Conservation (phyloP, 2,113 vertebrate species). For the Prinia subflava region DNA sequence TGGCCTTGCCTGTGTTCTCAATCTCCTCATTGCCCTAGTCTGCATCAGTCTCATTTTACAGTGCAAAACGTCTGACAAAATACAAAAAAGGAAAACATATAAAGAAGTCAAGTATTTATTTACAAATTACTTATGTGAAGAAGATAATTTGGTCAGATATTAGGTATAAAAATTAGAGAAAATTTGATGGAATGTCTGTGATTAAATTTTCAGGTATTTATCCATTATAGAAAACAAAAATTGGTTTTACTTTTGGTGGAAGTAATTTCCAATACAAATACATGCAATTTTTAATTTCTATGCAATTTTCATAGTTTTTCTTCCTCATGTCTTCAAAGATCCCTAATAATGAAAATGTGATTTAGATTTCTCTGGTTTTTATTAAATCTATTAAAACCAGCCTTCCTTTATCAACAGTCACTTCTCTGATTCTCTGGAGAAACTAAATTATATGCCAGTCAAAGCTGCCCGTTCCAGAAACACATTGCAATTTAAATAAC, state of each 20-base stretch:
- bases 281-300: neutral
- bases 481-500: conserved; percentile 10
- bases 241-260: neutral
- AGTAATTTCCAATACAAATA: neutral
- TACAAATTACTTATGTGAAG: neutral
- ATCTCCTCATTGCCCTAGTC: neutral
- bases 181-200: neutral
- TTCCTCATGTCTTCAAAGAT: conserved; percentile 23
- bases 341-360: conserved; percentile 6
- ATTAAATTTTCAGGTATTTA: neutral
- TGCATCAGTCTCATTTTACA: neutral
- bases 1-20: neutral
- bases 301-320: neutral
- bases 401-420: neutral
- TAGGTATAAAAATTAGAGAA: neutral
- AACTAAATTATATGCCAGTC: conserved; percentile 27
- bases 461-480: neutral
- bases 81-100: neutral
- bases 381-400: conserved; percentile 52
- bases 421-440: conserved; percentile 13
- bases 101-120: neutral
- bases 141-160: neutral
- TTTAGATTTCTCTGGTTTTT: conserved; percentile 20
- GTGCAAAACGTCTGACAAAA: neutral
- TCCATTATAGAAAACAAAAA: neutral